Evolutionary conservation across 2,888 invertebrate species (phyloP).

Genomic region (Oeneis ivallda): DNA sequence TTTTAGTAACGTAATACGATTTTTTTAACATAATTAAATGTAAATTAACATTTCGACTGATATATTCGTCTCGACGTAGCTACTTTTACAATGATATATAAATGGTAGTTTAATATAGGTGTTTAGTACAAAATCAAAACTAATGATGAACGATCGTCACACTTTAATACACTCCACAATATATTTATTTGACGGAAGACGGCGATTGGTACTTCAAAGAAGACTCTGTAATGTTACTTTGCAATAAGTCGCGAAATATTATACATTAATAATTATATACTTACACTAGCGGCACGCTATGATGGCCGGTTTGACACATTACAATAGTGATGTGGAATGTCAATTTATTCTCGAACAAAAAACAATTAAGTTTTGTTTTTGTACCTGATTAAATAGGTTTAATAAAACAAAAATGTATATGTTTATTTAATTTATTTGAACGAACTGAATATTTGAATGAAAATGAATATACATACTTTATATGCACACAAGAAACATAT

Average conservation of each 20-base stretch:
- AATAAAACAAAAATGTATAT: too few relatives aligned
- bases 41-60: slow-evolving; percentile 79
- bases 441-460: too few relatives aligned
- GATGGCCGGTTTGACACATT: too few relatives aligned
- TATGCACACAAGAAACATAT: too few relatives aligned
- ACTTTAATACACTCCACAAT: slow-evolving; percentile 38
- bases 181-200: slow-evolving; percentile 16
- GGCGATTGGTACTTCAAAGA: not conserved
- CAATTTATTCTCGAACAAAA: too few relatives aligned
- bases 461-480: too few relatives aligned
- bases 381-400: too few relatives aligned
- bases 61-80: slow-evolving; percentile 77
- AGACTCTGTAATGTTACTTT: slow-evolving; percentile 10
- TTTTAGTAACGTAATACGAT: slow-evolving; percentile 50
- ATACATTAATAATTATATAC: too few relatives aligned
- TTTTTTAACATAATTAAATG: slow-evolving; percentile 54
- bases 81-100: slow-evolving; percentile 68
- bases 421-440: too few relatives aligned
- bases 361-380: too few relatives aligned
- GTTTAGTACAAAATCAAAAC: slow-evolving; percentile 74
- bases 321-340: too few relatives aligned
- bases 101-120: slow-evolving; percentile 73
- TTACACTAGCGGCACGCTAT: too few relatives aligned
- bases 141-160: slow-evolving; percentile 42
- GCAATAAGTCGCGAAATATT: slow-evolving; percentile 7